These are phyloP conservation scores for Yponomeuta malinellus DNA, from an alignment of 2,888 invertebrate genomes.

Conservation along the genomic window DNA sequence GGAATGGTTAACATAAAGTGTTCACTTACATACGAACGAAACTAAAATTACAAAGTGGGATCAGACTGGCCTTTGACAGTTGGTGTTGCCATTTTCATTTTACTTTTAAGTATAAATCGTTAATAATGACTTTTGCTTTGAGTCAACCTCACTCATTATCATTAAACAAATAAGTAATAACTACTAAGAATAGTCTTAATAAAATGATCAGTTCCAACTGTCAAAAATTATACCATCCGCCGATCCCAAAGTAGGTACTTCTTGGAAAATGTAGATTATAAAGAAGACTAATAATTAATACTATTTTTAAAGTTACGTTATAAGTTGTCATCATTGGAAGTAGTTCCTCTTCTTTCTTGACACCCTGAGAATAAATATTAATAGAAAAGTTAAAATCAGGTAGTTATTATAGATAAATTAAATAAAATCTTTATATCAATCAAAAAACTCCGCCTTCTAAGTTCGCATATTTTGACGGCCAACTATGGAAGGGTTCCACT, in stretches of 20 bases:
- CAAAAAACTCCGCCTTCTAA: too few relatives aligned
- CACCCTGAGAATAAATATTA: slow-evolving; percentile 40
- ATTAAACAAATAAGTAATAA: too few relatives aligned
- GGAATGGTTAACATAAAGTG: slow-evolving; percentile 30
- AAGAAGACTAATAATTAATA: slow-evolving; percentile 3
- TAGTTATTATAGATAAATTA: neutral
- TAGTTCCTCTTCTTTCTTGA: slow-evolving; percentile 60
- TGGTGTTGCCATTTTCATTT: too few relatives aligned
- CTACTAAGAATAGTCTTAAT: neutral
- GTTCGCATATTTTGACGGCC: too few relatives aligned
- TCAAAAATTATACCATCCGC: too few relatives aligned
- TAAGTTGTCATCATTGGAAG: slow-evolving; percentile 38
- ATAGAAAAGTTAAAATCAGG: slow-evolving; percentile 8
- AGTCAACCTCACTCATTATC: too few relatives aligned
- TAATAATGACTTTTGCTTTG: too few relatives aligned
- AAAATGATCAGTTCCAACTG: neutral
- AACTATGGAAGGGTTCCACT: too few relatives aligned
- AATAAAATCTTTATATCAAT: too few relatives aligned
- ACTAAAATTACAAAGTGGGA: neutral
- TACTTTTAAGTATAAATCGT: too few relatives aligned
- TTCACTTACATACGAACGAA: slow-evolving; percentile 27
- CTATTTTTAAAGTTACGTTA: neutral
- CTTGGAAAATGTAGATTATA: slow-evolving; percentile 21
- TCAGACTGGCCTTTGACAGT: too few relatives aligned
- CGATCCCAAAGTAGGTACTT: too few relatives aligned